phyloP scores from a whole-genome alignment of 37 sponge, comb jelly and placozoan species.

The Aphrocallistes beatrix region DNA sequence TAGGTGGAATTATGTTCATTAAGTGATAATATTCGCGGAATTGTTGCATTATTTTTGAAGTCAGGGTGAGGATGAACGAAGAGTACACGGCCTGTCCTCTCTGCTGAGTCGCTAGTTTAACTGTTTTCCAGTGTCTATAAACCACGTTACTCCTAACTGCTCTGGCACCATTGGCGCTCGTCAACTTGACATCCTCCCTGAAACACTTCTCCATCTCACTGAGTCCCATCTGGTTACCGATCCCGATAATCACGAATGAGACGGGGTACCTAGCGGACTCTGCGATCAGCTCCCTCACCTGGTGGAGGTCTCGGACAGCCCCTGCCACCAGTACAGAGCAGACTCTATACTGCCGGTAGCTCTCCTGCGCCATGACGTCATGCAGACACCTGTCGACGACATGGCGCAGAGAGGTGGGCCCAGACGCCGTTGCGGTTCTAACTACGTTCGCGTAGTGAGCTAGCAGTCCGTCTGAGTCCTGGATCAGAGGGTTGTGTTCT shows the following conservation, averaged over 20 bases:
- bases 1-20: not conserved
- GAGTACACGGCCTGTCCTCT: not conserved
- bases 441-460: not conserved
- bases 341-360: not conserved
- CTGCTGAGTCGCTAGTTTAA: not conserved
- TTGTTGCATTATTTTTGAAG: not conserved
- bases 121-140: not conserved
- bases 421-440: not conserved
- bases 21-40: not conserved
- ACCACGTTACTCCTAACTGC: not conserved
- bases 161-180: not conserved
- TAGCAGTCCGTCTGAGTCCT: not conserved
- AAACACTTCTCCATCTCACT: not conserved
- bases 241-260: not conserved
- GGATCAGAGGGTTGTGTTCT: not conserved
- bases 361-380: not conserved
- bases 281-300: not conserved
- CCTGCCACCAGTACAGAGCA: not conserved
- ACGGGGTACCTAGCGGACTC: conserved; percentile 4
- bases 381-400: conserved; percentile 1
- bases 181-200: not conserved
- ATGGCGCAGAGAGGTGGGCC: not conserved
- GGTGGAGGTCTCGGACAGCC: not conserved
- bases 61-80: not conserved
- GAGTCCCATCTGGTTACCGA: not conserved